Evolutionary conservation across 2,797 vertebrate genomes (phyloP).

Genomic region (Alcedo quadribrachys): DNA sequence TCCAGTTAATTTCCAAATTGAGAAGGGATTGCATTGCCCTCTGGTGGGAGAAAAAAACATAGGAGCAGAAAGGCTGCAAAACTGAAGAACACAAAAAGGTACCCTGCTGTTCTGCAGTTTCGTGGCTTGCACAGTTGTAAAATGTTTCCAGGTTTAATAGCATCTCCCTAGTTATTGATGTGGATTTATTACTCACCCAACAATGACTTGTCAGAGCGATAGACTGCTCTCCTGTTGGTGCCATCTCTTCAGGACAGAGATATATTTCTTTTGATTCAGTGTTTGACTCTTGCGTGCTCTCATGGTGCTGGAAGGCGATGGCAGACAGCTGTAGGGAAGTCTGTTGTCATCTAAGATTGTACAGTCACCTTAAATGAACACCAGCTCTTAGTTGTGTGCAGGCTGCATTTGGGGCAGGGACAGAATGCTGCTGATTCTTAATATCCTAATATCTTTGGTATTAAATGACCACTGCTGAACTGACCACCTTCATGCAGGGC

Average conservation of each 20-base stretch:
- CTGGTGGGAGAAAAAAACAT: constrained; percentile 61
- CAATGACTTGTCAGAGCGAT: not conserved
- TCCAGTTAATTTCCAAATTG: constrained; percentile 1
- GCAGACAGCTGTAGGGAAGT: not conserved
- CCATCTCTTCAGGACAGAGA: not conserved
- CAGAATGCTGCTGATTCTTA: not conserved
- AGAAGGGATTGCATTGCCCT: constrained; percentile 65
- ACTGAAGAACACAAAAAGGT: not conserved
- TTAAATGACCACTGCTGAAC: not conserved
- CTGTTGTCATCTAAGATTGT: not conserved
- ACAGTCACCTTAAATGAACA: not conserved
- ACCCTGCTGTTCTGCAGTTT: not conserved
- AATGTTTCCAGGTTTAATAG: not conserved
- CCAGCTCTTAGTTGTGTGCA: not conserved
- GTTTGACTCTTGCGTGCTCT: not conserved
- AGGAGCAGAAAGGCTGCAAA: constrained; percentile 7
- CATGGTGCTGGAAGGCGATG: not conserved
- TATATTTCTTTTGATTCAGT: not conserved
- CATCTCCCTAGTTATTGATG: not conserved
- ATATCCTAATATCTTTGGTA: not conserved
- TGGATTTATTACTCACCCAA: constrained; percentile 13
- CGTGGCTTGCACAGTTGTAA: not conserved
- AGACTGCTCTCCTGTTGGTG: not conserved
- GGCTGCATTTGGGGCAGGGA: not conserved
- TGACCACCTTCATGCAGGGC: not conserved